phyloP scores from a whole-genome alignment of 2,797 vertebrate genomes.

The Pelochelys cantorii region DNA sequence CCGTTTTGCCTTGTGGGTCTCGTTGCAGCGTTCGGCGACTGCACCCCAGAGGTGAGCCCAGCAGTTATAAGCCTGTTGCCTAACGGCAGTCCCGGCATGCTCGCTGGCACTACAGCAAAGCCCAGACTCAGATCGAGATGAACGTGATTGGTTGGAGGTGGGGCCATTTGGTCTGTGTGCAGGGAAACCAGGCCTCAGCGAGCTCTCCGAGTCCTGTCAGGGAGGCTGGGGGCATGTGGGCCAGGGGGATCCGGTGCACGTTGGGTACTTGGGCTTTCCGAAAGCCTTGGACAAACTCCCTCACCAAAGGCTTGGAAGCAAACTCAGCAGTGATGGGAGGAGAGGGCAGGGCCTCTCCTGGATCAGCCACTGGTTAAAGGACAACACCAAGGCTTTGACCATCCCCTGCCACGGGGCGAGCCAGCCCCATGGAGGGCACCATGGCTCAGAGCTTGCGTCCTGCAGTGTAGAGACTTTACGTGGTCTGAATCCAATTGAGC shows the following conservation, averaged over 20 bases:
- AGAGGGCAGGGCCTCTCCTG: no score
- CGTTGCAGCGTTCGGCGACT: background rate
- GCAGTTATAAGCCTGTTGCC: background rate
- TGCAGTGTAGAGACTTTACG: no score
- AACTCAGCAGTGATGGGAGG: no score
- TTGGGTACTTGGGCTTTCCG: background rate
- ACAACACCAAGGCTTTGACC: no score
- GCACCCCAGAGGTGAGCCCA: background rate
- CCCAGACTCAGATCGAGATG: background rate
- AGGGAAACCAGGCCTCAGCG: background rate
- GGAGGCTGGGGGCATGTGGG: no score
- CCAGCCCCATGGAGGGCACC: no score
- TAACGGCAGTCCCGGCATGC: background rate
- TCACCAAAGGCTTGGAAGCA: background rate
- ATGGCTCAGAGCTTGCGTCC: no score
- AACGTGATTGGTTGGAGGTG: background rate
- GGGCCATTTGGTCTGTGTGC: no score
- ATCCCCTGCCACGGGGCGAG: no score
- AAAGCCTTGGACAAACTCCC: background rate
- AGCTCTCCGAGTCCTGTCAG: background rate
- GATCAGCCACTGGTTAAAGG: no score
- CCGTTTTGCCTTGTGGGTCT: background rate
- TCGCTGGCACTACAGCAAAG: background rate
- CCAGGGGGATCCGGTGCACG: background rate
- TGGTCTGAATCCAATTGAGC: no score